Percentiles rank a stretch among this genome's conserved stretches.
Conservation (phyloP, 2,888 invertebrate species). For the Hirtodrosophila histrioides region DNA sequence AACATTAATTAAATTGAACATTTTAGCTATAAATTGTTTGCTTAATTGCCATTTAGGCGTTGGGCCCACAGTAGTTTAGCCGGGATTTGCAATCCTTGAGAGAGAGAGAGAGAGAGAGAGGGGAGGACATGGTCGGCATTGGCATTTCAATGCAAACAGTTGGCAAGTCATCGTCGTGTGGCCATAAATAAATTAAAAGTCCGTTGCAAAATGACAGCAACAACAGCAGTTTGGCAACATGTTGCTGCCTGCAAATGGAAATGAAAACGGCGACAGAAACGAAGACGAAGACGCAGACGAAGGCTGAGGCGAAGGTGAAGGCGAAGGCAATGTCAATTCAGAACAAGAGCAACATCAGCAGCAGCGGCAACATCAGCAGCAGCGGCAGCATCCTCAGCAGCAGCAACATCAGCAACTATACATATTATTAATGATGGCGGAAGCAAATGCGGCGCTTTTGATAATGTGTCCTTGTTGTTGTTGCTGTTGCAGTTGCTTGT, state of each 20-base stretch:
- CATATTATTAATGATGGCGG: conserved; percentile 76
- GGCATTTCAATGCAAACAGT: conserved; percentile 63
- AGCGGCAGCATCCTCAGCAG: conserved; percentile 23
- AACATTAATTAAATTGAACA: conserved; percentile 77
- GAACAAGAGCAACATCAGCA: conserved; percentile 65
- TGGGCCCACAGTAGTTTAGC: conserved; percentile 29
- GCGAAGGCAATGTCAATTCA: conserved; percentile 47
- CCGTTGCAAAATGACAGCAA: conserved; percentile 74
- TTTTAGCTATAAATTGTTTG: conserved; percentile 77
- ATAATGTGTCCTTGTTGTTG: conserved; percentile 61
- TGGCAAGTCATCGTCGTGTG: conserved; percentile 61
- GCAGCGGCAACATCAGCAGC: conserved; percentile 10
- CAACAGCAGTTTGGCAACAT: conserved; percentile 66
- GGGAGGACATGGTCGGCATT: conserved; percentile 5
- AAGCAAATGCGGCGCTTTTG: conserved; percentile 71
- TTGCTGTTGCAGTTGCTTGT: conserved; percentile 39
- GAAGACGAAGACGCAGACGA: conserved; percentile 5
- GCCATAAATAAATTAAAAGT: conserved; percentile 80
- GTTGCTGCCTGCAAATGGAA: conserved; percentile 37
- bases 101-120: neutral
- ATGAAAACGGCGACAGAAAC: conserved; percentile 3
- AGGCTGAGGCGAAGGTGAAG: neutral
- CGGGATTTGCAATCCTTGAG: neutral
- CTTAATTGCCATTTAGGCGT: conserved; percentile 75
- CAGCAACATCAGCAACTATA: conserved; percentile 37